These are phyloP conservation scores for Dendroctonus valens DNA, from an alignment of 1,140 invertebrate genomes.

Conservation along the genomic window DNA sequence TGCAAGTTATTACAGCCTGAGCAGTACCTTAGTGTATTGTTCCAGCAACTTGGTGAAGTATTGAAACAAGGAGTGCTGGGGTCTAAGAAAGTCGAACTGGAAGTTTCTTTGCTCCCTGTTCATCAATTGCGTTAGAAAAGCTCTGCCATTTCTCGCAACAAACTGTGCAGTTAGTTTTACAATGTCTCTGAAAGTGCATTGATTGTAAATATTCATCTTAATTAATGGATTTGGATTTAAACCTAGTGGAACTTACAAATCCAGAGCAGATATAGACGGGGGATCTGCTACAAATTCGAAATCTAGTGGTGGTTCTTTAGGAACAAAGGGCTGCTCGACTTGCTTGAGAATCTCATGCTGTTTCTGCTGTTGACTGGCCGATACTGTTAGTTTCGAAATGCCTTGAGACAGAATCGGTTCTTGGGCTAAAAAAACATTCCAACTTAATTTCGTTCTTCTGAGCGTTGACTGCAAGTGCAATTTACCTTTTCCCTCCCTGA, in stretches of 20 bases:
- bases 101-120: conserved; percentile 97
- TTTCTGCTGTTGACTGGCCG: conserved; percentile 73
- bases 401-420: conserved; percentile 51
- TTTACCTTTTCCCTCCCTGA: conserved; percentile 82
- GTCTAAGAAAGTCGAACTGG: conserved; percentile 98
- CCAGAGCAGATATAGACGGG: conserved; percentile 97
- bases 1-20: neutral
- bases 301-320: conserved; percentile 92
- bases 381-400: conserved; percentile 58
- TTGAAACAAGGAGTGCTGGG: conserved; percentile 97
- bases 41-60: conserved; percentile 98
- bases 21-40: conserved; percentile 89
- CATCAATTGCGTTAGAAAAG: conserved; percentile 98
- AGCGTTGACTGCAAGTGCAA: neutral
- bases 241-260: conserved; percentile 68
- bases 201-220: conserved; percentile 10
- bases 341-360: conserved; percentile 89
- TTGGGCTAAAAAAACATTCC: conserved; percentile 44
- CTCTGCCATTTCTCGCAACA: conserved; percentile 96
- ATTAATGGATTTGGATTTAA: neutral
- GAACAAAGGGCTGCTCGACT: conserved; percentile 84
- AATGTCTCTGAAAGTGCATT: conserved; percentile 74
- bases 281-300: conserved; percentile 99
- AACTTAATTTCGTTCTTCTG: neutral
- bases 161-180: conserved; percentile 98